Base-by-base conservation (phyloP, 2,797 vertebrate species). In the Linurgus olivaceus region DNA sequence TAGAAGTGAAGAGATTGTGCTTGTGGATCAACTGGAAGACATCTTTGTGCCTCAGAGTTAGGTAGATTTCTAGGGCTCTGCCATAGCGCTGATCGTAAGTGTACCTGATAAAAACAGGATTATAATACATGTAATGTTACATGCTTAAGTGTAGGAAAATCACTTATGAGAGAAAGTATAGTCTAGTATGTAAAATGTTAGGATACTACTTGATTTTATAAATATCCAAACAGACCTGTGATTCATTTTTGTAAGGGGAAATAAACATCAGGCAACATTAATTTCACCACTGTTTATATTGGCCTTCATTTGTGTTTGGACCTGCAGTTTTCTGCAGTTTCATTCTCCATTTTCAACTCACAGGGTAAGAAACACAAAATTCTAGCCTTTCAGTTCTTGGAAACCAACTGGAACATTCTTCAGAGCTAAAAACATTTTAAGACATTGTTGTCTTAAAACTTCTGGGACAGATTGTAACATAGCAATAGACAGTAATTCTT, bases 1-100 rank as follows among this genome's bases (percentile, higher is more conserved):
- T 99, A 85, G 99, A 99, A 88, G 98, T 98, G 97, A 99, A 99
- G 67, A 99, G 99, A 97, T 99, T 98, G 98, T 99, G 99, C 97
- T 99, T 99, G 98, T 99, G 99, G 97, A 99, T 99, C 94, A 99
- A 96, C 88, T 99, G 99, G 97, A 99, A 99, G 62, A 99, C 99
- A 0, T 99, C 99, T 97, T 99, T 99, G 97, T 99, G 99, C 93
- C 99, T 98, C 96, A 99, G 98, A 31, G 98, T 99, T 90, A 99
- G 97, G 97, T 99, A 99, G 97, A 99, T 99, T 94, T 99, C 99
- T 81, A 99, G 98, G 51, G 99, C 99, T 96, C 97, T 98, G 95
- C 99, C 98, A n/a, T 99, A 99, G 70, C 99, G 99, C 92, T 99
- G 99, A 97, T 99, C 99, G 0, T 99, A 99, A 4, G 99, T 99